Base-by-base conservation (phyloP, 2,113 vertebrate species). In the Ifrita kowaldi region DNA sequence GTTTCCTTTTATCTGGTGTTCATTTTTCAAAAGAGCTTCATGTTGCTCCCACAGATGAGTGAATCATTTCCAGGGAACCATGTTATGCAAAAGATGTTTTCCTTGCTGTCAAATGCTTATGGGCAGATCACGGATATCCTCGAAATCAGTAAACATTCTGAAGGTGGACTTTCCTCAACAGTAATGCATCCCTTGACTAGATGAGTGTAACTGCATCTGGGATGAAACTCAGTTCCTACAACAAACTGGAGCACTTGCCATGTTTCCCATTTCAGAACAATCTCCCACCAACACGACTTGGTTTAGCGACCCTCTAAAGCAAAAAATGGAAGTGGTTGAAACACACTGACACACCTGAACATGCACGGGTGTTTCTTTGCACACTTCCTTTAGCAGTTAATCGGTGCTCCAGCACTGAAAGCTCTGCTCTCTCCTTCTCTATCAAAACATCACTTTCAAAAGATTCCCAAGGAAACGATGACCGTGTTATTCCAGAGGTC, bases 1-100 rank as follows among this genome's bases (percentile, higher is more conserved):
- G 90, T 97, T 96, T 93, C 93, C 96, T 96, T 97, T 97, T 92
- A 96, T 96, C 92, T 96, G 90, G 49, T 84, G 64, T 64, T 93
- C 88, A 90, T 97, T 97, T 96, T 92, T 94, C 88, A 90, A 68
- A 93, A 89, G 71, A 90, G 71, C 56, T 95, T 81, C 92, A 53
- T 78, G 83, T 85, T 94, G 79, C 64, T 94, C 71, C 90, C 65
- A 90, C 79, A 94, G 85, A 90, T 22, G 83, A 90, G 69, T 96
- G 93, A 96, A 95, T 96, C 86, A 96, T 70, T 96, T 96, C 96
- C 90, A 96, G 84, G 65, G 95, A 96, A 93, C 84, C 62, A 11
- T 13, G 75, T 90, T 87, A 94, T 53, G 69, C 68, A 92, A 71
- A 89, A 80, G 52, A 77, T 89, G 50, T 68, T 90, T 83, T 88